Conservation (phyloP, 2,888 invertebrate genomes). For the Ormyrus thymus region DNA sequence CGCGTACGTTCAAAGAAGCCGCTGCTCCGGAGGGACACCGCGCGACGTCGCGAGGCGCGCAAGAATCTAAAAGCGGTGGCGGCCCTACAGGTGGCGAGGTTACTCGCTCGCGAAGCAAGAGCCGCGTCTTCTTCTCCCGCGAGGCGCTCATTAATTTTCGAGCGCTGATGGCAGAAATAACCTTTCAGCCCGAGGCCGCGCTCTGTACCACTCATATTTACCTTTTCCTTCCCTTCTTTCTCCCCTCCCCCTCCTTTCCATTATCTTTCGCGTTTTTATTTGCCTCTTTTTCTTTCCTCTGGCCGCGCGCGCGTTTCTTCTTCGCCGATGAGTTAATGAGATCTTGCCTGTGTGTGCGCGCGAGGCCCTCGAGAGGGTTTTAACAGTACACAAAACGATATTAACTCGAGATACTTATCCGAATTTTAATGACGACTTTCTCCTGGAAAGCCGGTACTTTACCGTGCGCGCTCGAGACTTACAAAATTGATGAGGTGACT, state of each 20-base stretch:
- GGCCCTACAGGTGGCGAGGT: constrained; percentile 18
- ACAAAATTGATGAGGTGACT: constrained; percentile 14
- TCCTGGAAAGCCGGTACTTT: constrained; percentile 9
- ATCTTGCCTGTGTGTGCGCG: constrained; percentile 29
- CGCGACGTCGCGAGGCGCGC: not conserved
- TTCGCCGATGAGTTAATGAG: constrained; percentile 48
- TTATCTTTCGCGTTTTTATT: constrained; percentile 42
- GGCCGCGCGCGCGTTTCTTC: not conserved
- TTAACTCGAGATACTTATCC: constrained; percentile 41
- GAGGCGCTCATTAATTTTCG: constrained; percentile 39
- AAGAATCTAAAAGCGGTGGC: not conserved
- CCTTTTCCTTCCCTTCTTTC: constrained; percentile 21
- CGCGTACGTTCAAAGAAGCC: constrained; percentile 1
- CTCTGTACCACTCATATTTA: constrained; percentile 40
- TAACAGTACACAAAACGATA: constrained; percentile 34
- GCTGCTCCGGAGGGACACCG: not conserved
- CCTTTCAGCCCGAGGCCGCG: constrained; percentile 16
- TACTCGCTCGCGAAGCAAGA: constrained; percentile 10
- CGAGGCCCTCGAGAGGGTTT: constrained; percentile 16
- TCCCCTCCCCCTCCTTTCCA: constrained; percentile 24
- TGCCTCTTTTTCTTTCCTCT: not conserved
- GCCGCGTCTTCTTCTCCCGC: not conserved
- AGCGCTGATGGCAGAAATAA: constrained; percentile 12
- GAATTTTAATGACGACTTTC: constrained; percentile 48
- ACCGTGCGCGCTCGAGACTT: not conserved